A percentile compares a stretch with the other conserved stretches of the same genome.
Evolutionary conservation across 2,888 invertebrate species (phyloP).

Genomic region (Acanthosepion pharaonis): DNA sequence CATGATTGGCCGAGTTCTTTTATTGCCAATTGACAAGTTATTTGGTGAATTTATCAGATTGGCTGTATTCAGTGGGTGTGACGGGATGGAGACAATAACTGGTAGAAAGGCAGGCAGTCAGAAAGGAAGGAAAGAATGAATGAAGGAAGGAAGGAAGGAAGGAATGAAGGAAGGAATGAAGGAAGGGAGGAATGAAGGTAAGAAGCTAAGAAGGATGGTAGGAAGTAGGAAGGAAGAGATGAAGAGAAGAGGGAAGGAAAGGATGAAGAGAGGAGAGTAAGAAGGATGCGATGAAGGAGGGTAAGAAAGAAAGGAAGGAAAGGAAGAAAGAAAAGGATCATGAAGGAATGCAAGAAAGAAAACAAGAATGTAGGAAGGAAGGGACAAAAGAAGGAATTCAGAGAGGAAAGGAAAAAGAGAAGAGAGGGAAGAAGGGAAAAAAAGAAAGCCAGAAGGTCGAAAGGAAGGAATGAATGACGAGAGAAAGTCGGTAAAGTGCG

Average conservation of each 20-base stretch:
- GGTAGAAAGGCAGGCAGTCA: background rate
- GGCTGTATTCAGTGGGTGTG: background rate
- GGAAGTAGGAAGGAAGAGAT: background rate
- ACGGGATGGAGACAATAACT: no score
- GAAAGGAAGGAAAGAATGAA: background rate
- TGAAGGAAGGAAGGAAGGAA: background rate
- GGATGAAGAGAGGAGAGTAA: background rate
- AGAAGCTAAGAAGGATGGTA: background rate
- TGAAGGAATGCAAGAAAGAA: background rate
- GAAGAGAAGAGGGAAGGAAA: background rate
- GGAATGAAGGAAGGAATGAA: background rate
- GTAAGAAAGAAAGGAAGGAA: no score
- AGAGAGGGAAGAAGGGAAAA: no score
- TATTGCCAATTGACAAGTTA: no score
- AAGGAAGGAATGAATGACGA: no score
- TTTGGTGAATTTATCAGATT: background rate
- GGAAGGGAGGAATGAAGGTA: background rate
- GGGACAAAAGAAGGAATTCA: no score
- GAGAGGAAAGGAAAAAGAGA: no score
- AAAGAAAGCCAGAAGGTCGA: no score
- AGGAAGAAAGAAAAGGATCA: background rate
- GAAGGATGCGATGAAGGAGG: background rate
- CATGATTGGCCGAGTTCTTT: no score
- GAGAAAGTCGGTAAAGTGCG: background rate
- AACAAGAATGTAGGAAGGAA: background rate